Conservation (phyloP, 2,113 vertebrate genomes). For the Megaceryle torquata region DNA sequence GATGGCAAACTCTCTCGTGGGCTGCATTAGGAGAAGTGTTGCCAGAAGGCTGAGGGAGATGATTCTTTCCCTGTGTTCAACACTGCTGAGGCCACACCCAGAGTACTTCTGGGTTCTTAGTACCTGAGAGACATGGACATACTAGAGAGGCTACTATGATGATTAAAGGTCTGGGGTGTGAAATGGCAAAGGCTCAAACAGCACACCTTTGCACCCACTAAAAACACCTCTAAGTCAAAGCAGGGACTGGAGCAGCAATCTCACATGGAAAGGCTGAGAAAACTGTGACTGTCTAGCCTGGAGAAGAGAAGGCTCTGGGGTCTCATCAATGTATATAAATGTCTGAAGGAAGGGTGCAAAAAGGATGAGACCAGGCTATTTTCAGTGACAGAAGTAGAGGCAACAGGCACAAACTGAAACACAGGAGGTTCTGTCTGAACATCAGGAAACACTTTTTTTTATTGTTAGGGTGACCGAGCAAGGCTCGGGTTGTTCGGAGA, state of each 20-base stretch:
- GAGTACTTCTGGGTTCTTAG: neutral
- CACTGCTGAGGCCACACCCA: neutral
- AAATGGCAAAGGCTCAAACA: neutral
- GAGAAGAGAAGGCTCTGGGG: neutral
- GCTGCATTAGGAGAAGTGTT: neutral
- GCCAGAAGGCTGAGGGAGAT: neutral
- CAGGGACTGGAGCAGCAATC: neutral
- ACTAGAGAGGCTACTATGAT: neutral
- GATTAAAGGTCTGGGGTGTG: neutral
- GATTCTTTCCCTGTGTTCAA: neutral
- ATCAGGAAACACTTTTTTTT: neutral
- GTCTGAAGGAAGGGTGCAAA: neutral
- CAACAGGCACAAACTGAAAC: neutral
- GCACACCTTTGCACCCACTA: neutral
- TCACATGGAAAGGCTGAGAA: neutral
- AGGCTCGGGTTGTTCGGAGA: neutral
- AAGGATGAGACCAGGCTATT: neutral
- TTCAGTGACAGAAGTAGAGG: neutral
- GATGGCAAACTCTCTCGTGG: neutral
- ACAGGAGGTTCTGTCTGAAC: neutral
- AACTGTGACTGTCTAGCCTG: neutral
- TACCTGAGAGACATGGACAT: neutral
- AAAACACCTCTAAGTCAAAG: neutral
- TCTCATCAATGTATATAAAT: neutral
- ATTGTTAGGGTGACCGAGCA: neutral